These are phyloP conservation scores for Cottoperca gobio DNA, from an alignment of 2,797 vertebrate genomes.

Conservation along the genomic window DNA sequence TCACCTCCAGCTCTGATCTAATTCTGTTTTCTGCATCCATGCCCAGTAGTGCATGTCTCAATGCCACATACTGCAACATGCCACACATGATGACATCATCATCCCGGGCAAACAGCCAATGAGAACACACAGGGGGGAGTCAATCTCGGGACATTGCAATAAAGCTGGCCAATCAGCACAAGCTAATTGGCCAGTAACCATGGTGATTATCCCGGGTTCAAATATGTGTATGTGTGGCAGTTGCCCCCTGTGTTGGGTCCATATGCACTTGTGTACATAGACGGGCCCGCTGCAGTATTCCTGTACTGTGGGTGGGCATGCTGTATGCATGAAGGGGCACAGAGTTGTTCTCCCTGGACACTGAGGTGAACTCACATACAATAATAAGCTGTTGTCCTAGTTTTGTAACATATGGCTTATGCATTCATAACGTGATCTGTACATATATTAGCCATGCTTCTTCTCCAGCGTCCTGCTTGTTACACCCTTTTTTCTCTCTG, in stretches of 20 bases:
- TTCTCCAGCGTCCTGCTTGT: conserved; percentile 27
- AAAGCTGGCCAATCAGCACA: conserved; percentile 59
- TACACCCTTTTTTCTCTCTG: conserved; percentile 6
- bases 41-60: conserved; percentile 40
- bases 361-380: conserved; percentile 31
- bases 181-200: conserved; percentile 70
- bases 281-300: conserved; percentile 1
- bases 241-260: conserved; percentile 57
- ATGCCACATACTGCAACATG: conserved; percentile 53
- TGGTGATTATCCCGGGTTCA: conserved; percentile 74
- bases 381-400: conserved; percentile 26
- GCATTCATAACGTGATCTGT: conserved; percentile 44
- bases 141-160: conserved; percentile 73
- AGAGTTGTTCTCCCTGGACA: conserved; percentile 18
- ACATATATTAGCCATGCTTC: conserved; percentile 2
- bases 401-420: conserved; percentile 39
- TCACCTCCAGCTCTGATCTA: conserved; percentile 45
- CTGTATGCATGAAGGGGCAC: conserved; percentile 11
- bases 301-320: not conserved
- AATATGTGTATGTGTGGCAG: conserved; percentile 54
- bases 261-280: conserved; percentile 53
- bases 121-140: conserved; percentile 63
- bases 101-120: conserved; percentile 67
- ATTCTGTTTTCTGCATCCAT: conserved; percentile 12
- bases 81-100: conserved; percentile 68